These are phyloP conservation scores for Anoplopoma fimbria DNA, from an alignment of 2,113 vertebrate species.

Conservation along the genomic window DNA sequence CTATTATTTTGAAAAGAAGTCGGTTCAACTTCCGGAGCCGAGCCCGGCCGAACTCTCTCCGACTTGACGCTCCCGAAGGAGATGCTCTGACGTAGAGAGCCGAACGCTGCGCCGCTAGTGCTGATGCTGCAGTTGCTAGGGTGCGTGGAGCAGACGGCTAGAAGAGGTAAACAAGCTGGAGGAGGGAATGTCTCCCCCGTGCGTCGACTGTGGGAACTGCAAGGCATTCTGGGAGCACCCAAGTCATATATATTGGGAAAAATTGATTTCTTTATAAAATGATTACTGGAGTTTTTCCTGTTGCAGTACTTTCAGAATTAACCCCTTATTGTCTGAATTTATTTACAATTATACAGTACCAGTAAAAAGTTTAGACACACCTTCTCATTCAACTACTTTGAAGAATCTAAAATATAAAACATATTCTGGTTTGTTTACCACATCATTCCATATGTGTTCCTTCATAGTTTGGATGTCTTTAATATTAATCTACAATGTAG, in stretches of 20 bases:
- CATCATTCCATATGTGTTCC: no score
- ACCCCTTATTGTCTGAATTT: no score
- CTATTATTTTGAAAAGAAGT: neutral
- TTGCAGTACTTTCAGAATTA: neutral
- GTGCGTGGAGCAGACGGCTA: slow-evolving; percentile 77
- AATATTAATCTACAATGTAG: no score
- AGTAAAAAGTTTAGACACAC: no score
- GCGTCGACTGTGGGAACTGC: neutral
- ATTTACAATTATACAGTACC: no score
- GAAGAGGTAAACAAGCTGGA: slow-evolving; percentile 59
- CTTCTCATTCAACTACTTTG: no score
- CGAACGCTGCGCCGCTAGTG: slow-evolving; percentile 59
- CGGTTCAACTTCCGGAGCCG: slow-evolving; percentile 16
- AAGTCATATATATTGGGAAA: neutral
- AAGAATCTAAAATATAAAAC: no score
- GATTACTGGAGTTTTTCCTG: no score
- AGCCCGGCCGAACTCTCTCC: fast-evolving
- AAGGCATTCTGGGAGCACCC: no score
- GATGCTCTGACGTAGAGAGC: slow-evolving; percentile 69
- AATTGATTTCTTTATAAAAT: neutral
- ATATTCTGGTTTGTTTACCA: no score
- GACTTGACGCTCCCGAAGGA: slow-evolving; percentile 22
- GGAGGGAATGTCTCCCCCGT: slow-evolving; percentile 51
- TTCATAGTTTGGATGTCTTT: no score
- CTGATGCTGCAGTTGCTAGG: slow-evolving; percentile 85